Evolutionary conservation across 2,113 vertebrate species (phyloP).

Genomic region (Channa argus): DNA sequence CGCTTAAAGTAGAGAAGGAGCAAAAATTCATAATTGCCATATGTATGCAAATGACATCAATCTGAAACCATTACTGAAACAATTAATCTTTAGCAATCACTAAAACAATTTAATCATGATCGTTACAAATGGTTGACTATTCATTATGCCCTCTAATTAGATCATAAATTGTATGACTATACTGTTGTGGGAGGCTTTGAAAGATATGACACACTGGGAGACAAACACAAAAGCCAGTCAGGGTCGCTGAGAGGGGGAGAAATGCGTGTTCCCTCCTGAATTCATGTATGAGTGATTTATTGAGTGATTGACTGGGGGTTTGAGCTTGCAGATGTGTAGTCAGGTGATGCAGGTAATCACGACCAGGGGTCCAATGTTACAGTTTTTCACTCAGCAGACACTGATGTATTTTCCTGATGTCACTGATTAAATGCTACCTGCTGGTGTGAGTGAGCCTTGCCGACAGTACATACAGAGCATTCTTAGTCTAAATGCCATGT

Average conservation of each 20-base stretch:
- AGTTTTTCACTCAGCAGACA: slow-evolving; percentile 30
- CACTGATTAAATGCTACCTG: slow-evolving; percentile 46
- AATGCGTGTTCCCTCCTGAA: slow-evolving; percentile 24
- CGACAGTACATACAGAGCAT: slow-evolving; percentile 7
- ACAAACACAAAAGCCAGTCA: slow-evolving; percentile 55
- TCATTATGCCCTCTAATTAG: slow-evolving; percentile 79
- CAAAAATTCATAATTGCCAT: slow-evolving; percentile 61
- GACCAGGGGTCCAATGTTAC: slow-evolving; percentile 38
- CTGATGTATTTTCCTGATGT: slow-evolving; percentile 12
- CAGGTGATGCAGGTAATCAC: slow-evolving; percentile 36
- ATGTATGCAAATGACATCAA: slow-evolving; percentile 77
- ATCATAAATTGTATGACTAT: slow-evolving; percentile 78
- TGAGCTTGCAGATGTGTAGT: slow-evolving; percentile 22
- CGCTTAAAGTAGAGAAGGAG: slow-evolving; percentile 52
- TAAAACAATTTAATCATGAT: slow-evolving; percentile 78
- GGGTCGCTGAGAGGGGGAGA: slow-evolving; percentile 38
- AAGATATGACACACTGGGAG: slow-evolving; percentile 54
- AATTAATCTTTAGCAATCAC: slow-evolving; percentile 75
- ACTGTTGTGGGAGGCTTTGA: slow-evolving; percentile 61
- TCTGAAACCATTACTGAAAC: slow-evolving; percentile 76
- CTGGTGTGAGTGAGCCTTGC: slow-evolving; percentile 9
- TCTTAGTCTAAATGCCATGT: slow-evolving; percentile 45
- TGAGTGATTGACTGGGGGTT: slow-evolving; percentile 25
- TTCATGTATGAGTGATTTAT: slow-evolving; percentile 53
- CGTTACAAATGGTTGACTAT: slow-evolving; percentile 79